These are phyloP conservation scores for Halcyon badia DNA, from an alignment of 2,797 vertebrate genomes.

Conservation along the genomic window DNA sequence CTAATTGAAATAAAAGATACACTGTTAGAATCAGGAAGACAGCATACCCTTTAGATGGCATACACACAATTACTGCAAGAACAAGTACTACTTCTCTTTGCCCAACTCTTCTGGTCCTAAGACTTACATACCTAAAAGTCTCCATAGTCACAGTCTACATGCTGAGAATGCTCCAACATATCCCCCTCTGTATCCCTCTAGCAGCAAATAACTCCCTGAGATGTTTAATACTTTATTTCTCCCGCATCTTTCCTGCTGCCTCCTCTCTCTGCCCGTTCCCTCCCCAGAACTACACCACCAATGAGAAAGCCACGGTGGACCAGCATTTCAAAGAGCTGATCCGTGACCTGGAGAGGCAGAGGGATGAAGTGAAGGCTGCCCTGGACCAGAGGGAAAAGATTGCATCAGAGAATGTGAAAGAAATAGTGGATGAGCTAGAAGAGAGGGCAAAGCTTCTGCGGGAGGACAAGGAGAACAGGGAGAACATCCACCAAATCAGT, in stretches of 20 bases:
- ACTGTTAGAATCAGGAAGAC: not conserved
- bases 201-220: not conserved
- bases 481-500: slow-evolving; percentile 84
- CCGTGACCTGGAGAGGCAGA: slow-evolving; percentile 83
- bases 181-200: not conserved
- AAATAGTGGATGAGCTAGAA: slow-evolving; percentile 82
- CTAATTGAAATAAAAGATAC: not conserved
- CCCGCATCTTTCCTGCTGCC: not conserved
- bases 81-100: not conserved
- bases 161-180: not conserved
- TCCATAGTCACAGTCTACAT: not conserved
- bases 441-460: slow-evolving; percentile 82
- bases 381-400: slow-evolving; percentile 83
- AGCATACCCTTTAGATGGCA: not conserved
- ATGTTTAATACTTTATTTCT: not conserved
- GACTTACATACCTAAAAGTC: not conserved
- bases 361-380: slow-evolving; percentile 81
- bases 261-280: not conserved
- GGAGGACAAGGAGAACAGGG: slow-evolving; percentile 83
- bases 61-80: not conserved
- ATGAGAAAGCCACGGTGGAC: slow-evolving; percentile 83
- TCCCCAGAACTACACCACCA: slow-evolving; percentile 83
- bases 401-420: slow-evolving; percentile 81
- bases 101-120: not conserved
- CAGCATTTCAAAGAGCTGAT: slow-evolving; percentile 85